A percentile compares a stretch with the other conserved stretches of the same genome.
Evolutionary conservation across 2,797 vertebrate species (phyloP).

Genomic region (Rhincodon typus): DNA sequence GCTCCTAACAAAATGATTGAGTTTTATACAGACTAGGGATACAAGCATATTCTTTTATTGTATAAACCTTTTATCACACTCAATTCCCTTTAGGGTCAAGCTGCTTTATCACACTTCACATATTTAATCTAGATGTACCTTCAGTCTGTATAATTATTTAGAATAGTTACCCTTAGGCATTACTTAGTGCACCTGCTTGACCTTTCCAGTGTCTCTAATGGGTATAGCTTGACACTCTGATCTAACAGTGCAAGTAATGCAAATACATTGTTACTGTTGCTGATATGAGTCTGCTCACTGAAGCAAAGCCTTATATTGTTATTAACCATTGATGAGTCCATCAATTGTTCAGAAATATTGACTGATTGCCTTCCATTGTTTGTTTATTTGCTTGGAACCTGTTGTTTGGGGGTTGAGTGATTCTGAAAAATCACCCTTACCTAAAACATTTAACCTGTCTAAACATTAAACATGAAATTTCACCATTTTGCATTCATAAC

Average conservation of each 20-base stretch:
- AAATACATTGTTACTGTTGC: neutral
- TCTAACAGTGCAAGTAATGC: neutral
- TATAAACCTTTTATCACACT: neutral
- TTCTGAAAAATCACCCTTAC: neutral
- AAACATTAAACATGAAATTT: neutral
- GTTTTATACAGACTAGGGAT: neutral
- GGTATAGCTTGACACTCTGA: neutral
- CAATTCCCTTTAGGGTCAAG: conserved; percentile 8
- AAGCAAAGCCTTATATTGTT: neutral
- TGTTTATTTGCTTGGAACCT: neutral
- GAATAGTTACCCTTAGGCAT: conserved; percentile 4
- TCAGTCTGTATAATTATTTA: neutral
- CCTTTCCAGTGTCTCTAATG: neutral
- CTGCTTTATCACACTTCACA: neutral
- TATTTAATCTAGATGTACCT: conserved; percentile 31
- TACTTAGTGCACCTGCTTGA: conserved; percentile 20
- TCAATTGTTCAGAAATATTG: neutral
- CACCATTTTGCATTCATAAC: neutral
- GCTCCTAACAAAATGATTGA: neutral
- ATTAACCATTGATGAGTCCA: neutral
- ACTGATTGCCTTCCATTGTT: neutral
- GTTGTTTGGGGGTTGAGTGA: neutral
- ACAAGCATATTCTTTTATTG: neutral
- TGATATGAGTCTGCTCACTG: neutral
- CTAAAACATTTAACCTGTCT: neutral